Evolutionary conservation across 2,797 vertebrate species (phyloP).

Genomic region (Choloepus didactylus): DNA sequence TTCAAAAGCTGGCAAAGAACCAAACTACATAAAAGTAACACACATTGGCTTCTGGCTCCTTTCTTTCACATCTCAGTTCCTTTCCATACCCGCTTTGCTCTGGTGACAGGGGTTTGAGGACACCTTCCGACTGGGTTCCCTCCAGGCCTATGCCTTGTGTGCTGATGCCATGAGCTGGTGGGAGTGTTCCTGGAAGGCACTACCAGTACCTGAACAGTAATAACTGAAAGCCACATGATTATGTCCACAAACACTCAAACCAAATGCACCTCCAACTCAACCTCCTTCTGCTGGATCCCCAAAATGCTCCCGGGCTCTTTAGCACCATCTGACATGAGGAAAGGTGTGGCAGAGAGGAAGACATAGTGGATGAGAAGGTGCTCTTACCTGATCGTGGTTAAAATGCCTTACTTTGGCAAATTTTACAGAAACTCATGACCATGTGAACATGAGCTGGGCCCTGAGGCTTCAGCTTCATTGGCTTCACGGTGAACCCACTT

Average conservation of each 20-base stretch:
- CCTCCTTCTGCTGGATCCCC: not conserved
- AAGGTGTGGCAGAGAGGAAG: not conserved
- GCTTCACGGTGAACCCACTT: not conserved
- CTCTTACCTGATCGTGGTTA: not conserved
- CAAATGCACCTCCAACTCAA: not conserved
- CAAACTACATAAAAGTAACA: not conserved
- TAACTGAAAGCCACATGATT: not conserved
- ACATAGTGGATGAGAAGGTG: not conserved
- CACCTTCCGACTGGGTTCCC: rapidly evolving
- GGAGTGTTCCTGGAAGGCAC: not conserved
- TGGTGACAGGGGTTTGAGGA: not conserved
- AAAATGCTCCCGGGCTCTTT: not conserved
- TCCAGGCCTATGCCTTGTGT: not conserved
- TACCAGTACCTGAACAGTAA: too few species aligned
- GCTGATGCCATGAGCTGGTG: not conserved
- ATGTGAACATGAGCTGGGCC: not conserved
- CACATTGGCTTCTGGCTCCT: not conserved
- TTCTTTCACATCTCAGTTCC: not conserved
- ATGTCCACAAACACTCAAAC: too few species aligned
- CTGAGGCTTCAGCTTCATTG: not conserved
- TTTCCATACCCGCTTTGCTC: not conserved
- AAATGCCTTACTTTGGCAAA: not conserved
- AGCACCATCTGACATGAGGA: not conserved
- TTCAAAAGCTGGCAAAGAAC: not conserved
- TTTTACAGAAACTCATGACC: not conserved